Conservation (phyloP, 2,113 vertebrate species). For the Ctenomys sociabilis region DNA sequence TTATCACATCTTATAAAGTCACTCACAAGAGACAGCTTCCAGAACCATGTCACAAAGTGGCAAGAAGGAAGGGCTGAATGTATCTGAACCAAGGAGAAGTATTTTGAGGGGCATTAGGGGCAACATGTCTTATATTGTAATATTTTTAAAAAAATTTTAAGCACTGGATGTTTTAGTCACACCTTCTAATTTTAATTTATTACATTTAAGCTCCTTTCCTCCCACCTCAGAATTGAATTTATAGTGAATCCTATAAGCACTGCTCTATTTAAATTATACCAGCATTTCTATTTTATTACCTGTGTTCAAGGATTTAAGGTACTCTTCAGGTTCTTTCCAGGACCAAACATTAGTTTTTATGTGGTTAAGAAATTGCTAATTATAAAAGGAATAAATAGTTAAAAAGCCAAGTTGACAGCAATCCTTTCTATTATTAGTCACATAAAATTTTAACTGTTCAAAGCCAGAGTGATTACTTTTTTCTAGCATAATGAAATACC, state of each 20-base stretch:
- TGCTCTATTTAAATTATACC: conserved; percentile 7
- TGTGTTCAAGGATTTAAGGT: not conserved
- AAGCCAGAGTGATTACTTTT: not conserved
- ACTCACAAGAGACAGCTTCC: not conserved
- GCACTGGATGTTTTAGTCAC: not conserved
- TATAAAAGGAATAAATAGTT: not conserved
- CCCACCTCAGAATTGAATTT: not conserved
- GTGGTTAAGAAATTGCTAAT: conserved; percentile 12
- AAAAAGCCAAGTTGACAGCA: not conserved
- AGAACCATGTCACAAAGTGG: not conserved
- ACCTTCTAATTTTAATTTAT: not conserved
- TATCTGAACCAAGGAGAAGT: not conserved
- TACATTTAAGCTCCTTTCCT: not conserved
- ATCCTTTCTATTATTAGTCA: not conserved
- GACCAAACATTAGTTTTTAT: not conserved
- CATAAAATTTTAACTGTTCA: not conserved
- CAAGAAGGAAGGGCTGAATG: not conserved
- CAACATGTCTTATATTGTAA: not conserved
- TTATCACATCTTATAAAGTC: not conserved
- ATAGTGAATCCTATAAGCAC: not conserved
- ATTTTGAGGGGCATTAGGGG: not conserved
- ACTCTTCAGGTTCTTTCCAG: not conserved
- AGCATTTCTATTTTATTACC: not conserved
- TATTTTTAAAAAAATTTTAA: not conserved
- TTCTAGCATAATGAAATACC: not conserved